A percentile compares a stretch with the other conserved stretches of the same genome.
These are phyloP conservation scores for Drosophila anomalata DNA, from an alignment of 2,888 invertebrate species.

Conservation along the genomic window DNA sequence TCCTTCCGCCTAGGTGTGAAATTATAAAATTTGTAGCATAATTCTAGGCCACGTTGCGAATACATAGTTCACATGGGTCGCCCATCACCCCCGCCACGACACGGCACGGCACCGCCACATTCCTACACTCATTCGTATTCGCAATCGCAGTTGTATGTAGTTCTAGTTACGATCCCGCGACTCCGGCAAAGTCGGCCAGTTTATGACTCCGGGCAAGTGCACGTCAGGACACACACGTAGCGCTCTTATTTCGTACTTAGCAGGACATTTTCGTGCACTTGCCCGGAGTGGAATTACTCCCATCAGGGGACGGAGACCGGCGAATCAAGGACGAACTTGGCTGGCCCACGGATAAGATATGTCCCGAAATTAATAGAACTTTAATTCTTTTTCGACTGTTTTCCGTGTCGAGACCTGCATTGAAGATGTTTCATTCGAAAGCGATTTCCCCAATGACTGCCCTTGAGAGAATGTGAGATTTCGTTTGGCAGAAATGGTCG, in stretches of 20 bases:
- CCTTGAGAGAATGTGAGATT: conserved; percentile 28
- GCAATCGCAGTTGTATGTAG: conserved; percentile 15
- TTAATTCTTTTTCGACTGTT: neutral
- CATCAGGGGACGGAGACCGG: conserved; percentile 1
- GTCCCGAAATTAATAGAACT: conserved; percentile 1
- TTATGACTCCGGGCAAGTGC: conserved; percentile 46
- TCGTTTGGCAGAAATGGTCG: conserved; percentile 4
- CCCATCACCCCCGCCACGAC: neutral
- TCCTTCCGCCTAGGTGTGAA: conserved; percentile 52
- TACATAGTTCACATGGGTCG: conserved; percentile 6
- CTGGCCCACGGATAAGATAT: neutral
- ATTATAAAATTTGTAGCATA: conserved; percentile 69
- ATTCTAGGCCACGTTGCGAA: conserved; percentile 32
- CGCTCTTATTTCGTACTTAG: conserved; percentile 65
- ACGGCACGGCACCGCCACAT: neutral
- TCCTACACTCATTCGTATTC: conserved; percentile 17
- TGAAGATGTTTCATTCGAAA: conserved; percentile 3
- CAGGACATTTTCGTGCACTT: conserved; percentile 49
- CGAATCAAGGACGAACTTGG: conserved; percentile 9
- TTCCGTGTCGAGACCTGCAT: neutral
- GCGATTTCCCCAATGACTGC: conserved; percentile 21
- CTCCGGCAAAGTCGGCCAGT: conserved; percentile 25
- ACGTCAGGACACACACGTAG: conserved; percentile 52
- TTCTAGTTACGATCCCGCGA: conserved; percentile 2
- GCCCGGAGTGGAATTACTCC: conserved; percentile 30